Percentiles rank a stretch among this genome's conserved stretches.
Evolutionary conservation across 2,888 invertebrate genomes (phyloP).

Genomic region (Notocelia uddmanniana): DNA sequence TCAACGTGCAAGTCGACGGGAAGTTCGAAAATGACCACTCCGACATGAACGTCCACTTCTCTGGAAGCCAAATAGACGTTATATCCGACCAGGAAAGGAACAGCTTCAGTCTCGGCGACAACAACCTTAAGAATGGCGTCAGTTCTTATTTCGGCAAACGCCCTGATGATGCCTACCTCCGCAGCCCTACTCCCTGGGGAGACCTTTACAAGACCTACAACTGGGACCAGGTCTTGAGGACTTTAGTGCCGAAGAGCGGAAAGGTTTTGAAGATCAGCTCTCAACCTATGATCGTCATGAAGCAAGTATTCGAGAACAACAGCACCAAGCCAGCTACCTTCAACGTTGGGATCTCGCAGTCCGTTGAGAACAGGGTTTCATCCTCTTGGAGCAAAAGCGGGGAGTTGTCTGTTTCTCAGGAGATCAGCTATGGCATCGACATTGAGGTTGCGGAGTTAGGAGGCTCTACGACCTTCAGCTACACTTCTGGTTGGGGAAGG

Average conservation of each 20-base stretch:
- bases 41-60: constrained; percentile 33
- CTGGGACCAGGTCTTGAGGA: constrained; percentile 60
- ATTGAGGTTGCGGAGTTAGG: constrained; percentile 46
- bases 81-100: constrained; percentile 57
- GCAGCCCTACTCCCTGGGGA: constrained; percentile 65
- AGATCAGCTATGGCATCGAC: constrained; percentile 53
- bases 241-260: constrained; percentile 53
- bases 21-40: constrained; percentile 13
- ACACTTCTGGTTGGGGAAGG: constrained; percentile 47
- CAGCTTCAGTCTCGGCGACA: constrained; percentile 57
- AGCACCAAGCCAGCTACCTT: constrained; percentile 50
- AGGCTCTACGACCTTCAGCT: constrained; percentile 48
- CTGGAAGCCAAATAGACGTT: constrained; percentile 53
- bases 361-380: constrained; percentile 53
- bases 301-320: constrained; percentile 53
- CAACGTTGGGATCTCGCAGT: constrained; percentile 53
- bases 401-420: constrained; percentile 50
- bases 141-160: constrained; percentile 52
- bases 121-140: constrained; percentile 55
- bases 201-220: constrained; percentile 59
- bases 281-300: constrained; percentile 50
- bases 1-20: constrained; percentile 21
- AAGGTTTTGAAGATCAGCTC: constrained; percentile 50
- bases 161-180: constrained; percentile 57
- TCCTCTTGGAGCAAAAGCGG: constrained; percentile 54